Evolutionary conservation across 2,797 vertebrate species (phyloP), one percentile per base, ranked within the genome.

Genomic region (Lagorchestes hirsutus): DNA sequence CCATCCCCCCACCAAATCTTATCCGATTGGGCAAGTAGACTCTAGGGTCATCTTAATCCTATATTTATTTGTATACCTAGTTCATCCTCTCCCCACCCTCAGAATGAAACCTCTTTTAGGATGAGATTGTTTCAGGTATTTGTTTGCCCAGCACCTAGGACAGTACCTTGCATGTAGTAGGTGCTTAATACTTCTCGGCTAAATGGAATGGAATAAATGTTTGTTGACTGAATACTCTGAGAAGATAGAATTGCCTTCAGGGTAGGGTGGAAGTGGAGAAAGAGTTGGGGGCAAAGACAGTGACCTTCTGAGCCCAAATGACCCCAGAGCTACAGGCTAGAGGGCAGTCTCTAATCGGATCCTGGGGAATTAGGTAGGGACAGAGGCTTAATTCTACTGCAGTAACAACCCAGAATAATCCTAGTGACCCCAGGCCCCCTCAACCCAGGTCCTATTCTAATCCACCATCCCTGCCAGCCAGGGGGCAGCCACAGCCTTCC

Each of bases 341-440:
- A 0, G 29, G 74, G 74, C 8, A 87, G 40, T 22, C 57, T 90
- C 87, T 96, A 74, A 67, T 40, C 3, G 1, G 91, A 95, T 96
- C 91, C 27, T 90, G 94, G 58, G 54, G 52, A 0, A 29, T 93
- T 46, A 12, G 9, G 28, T 46, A 93, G 27, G 57, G 90, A 62
- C 28, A 54, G 10, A 9, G 34, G n/a, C 46, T 62, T 90, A 82
- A 52, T 54, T 50, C 54, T 91, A n/a, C 92, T 90, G 54, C 34
- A 90, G 92, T 90, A 90, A 90, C 29, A 90, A 90, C 34, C 59
- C 40, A 95, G 92, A 91, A 62, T 93, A 87, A 94, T 87, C 50
- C 40, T 55, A 95, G 95, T 87, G 82, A 92, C 58, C 91, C 59
- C 0, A 87, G 90, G 92, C 40, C 2, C 28, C 82, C n/a, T 27